Evolutionary conservation across 2,888 invertebrate species (phyloP).

Genomic region (Lepidochrysops patricia): DNA sequence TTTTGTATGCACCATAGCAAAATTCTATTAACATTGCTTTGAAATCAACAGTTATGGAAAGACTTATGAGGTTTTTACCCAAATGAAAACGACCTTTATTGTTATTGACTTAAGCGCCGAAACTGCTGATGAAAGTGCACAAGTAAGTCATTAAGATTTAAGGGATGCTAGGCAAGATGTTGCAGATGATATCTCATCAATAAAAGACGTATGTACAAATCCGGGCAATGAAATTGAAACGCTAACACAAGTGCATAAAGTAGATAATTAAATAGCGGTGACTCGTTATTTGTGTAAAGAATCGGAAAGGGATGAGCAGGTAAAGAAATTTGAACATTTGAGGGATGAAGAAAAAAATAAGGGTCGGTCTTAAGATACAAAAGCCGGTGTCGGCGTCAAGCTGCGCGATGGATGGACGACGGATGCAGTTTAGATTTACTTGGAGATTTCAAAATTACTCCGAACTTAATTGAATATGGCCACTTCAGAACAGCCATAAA

Average conservation of each 20-base stretch:
- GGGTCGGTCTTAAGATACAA: constrained; percentile 68
- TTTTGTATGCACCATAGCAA: constrained; percentile 56
- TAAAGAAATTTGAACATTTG: constrained; percentile 71
- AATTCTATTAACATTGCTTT: constrained; percentile 48
- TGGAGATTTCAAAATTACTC: constrained; percentile 55
- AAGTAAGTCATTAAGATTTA: constrained; percentile 59
- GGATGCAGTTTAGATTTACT: constrained; percentile 66
- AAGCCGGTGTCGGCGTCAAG: constrained; percentile 67
- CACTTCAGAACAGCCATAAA: constrained; percentile 39
- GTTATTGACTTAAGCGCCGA: constrained; percentile 31
- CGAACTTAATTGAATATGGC: constrained; percentile 62
- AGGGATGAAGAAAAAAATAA: constrained; percentile 69
- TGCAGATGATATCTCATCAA: constrained; percentile 34
- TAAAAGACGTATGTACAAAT: constrained; percentile 33
- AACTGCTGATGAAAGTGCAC: constrained; percentile 36
- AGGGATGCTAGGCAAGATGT: constrained; percentile 69
- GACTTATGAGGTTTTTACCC: constrained; percentile 30
- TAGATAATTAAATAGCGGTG: constrained; percentile 24
- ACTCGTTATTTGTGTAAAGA: constrained; percentile 25
- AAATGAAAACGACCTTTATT: constrained; percentile 36
- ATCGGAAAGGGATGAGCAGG: constrained; percentile 46
- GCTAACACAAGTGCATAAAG: constrained; percentile 27
- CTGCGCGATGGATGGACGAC: constrained; percentile 63
- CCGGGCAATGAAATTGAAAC: constrained; percentile 24
- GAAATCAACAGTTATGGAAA: constrained; percentile 30